Percentiles rank a stretch among this genome's conserved stretches.
Evolutionary conservation across 1,140 invertebrate species (phyloP).

Genomic region (Leucophenga varia): DNA sequence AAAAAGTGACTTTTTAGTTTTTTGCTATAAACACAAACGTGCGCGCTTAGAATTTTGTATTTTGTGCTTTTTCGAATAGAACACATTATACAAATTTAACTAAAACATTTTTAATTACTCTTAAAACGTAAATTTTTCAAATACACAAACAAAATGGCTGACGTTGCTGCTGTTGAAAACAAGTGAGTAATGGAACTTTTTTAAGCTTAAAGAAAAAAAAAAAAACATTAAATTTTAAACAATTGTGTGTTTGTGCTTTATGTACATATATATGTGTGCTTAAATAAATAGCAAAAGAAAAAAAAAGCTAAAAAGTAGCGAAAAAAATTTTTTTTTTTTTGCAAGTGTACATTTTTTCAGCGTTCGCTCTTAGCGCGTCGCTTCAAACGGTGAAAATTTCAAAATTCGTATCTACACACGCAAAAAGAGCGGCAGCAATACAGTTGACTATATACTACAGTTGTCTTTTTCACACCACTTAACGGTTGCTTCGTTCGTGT

Average conservation of each 20-base stretch:
- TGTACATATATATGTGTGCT: constrained; percentile 19
- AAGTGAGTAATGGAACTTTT: constrained; percentile 51
- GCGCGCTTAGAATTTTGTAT: constrained; percentile 2
- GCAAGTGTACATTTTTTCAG: constrained; percentile 35
- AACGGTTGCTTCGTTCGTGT: too few relatives aligned
- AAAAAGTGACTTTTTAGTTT: constrained; percentile 17
- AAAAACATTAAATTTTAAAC: too few relatives aligned
- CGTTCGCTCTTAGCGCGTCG: not conserved
- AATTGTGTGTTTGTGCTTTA: constrained; percentile 17
- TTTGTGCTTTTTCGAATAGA: too few relatives aligned
- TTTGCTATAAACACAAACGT: too few relatives aligned
- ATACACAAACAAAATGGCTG: constrained; percentile 48
- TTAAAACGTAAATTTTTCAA: constrained; percentile 28
- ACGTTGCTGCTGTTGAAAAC: constrained; percentile 49
- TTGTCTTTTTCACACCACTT: constrained; percentile 36
- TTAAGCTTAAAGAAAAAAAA: too few relatives aligned
- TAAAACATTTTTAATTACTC: constrained; percentile 23
- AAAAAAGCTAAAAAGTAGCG: too few relatives aligned
- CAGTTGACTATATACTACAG: not conserved
- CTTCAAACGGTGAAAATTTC: constrained; percentile 35
- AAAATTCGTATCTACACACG: constrained; percentile 47
- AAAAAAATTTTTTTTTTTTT: too few relatives aligned
- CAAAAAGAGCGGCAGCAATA: constrained; percentile 13
- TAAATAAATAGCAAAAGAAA: constrained; percentile 23
- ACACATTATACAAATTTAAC: constrained; percentile 1